Conservation (phyloP, 2,888 invertebrate genomes). For the Macropis europaea region DNA sequence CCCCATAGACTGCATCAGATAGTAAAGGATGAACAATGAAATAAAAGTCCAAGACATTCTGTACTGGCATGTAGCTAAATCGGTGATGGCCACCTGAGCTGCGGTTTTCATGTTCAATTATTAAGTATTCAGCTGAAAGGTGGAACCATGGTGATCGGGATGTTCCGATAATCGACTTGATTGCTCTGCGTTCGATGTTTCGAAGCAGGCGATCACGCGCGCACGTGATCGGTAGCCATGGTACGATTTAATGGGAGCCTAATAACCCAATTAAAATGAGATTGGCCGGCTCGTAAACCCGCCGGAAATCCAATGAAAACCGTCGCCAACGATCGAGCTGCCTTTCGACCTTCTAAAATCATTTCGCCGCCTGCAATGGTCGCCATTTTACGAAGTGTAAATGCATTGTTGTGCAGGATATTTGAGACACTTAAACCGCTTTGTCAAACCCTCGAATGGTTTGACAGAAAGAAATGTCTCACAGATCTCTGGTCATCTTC, state of each 20-base stretch:
- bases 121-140: slow-evolving; percentile 28
- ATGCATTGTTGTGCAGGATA: too few relatives aligned
- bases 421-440: too few relatives aligned
- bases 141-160: slow-evolving; percentile 10
- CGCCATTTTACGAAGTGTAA: too few relatives aligned
- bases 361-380: slow-evolving; percentile 31
- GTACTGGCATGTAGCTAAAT: not conserved
- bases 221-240: too few relatives aligned
- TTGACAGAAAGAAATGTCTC: too few relatives aligned
- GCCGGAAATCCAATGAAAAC: slow-evolving; percentile 55
- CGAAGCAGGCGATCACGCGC: slow-evolving; percentile 43
- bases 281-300: slow-evolving; percentile 64
- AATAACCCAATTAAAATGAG: slow-evolving; percentile 72
- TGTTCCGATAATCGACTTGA: slow-evolving; percentile 28
- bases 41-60: too few relatives aligned
- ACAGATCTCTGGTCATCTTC: too few relatives aligned
- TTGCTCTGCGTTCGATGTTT: slow-evolving; percentile 24
- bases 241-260: slow-evolving; percentile 65
- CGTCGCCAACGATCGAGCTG: slow-evolving; percentile 31
- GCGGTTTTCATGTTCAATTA: too few relatives aligned
- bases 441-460: too few relatives aligned
- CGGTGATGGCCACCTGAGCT: too few relatives aligned
- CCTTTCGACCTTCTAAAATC: slow-evolving; percentile 14
- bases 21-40: too few relatives aligned
- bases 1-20: too few relatives aligned